Conservation (phyloP, 2,888 invertebrate species). For the Tenthredo notha region DNA sequence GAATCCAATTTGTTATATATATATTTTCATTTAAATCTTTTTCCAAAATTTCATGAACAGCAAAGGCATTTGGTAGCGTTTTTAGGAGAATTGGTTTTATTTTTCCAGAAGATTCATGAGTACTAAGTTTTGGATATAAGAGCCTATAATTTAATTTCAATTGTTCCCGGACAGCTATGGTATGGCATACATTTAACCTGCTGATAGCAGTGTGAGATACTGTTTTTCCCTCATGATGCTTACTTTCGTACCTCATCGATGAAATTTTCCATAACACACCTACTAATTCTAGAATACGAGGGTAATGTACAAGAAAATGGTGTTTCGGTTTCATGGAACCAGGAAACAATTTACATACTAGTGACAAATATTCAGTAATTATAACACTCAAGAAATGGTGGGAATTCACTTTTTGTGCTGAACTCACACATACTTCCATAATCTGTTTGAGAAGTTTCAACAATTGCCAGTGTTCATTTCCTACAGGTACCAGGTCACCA, state of each 20-base stretch:
- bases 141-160: neutral
- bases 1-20: neutral
- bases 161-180: constrained; percentile 9
- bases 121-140: neutral
- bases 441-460: neutral
- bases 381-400: neutral
- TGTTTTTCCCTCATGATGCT: neutral
- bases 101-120: neutral
- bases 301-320: neutral
- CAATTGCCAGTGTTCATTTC: constrained; percentile 2
- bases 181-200: constrained; percentile 1
- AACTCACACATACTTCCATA: neutral
- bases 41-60: neutral
- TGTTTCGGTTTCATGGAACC: neutral
- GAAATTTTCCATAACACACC: constrained; percentile 9
- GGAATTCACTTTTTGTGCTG: constrained; percentile 5
- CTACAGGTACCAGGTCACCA: neutral
- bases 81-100: neutral
- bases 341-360: constrained; percentile 5
- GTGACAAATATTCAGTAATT: neutral
- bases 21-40: neutral
- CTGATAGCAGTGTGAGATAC: neutral
- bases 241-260: neutral
- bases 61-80: constrained; percentile 9
- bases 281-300: neutral